Conservation (phyloP, 2,888 invertebrate genomes). For the Xestia xanthographa region DNA sequence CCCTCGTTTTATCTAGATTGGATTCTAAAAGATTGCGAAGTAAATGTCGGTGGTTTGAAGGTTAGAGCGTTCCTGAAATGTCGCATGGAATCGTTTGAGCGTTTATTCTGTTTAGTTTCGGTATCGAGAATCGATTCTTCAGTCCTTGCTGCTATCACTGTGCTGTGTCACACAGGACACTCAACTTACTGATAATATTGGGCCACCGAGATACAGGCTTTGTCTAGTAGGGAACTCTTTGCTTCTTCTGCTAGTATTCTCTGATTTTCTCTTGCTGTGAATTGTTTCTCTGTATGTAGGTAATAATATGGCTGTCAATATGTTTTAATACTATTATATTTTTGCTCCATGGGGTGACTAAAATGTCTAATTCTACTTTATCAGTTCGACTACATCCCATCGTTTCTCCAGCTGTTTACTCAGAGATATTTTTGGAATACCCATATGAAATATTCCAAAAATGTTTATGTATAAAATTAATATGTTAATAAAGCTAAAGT, state of each 20-base stretch:
- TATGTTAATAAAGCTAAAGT: no score
- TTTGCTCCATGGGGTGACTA: not conserved
- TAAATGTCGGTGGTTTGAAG: conserved; percentile 22
- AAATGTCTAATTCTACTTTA: not conserved
- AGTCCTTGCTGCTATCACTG: no score
- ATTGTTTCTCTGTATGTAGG: not conserved
- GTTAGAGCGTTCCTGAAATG: conserved; percentile 17
- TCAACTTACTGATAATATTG: not conserved
- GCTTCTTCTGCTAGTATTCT: not conserved
- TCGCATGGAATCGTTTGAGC: conserved; percentile 5
- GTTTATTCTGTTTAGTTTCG: conserved; percentile 20
- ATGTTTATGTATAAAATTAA: no score
- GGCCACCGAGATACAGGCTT: not conserved
- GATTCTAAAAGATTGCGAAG: conserved; percentile 56
- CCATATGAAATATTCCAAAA: no score
- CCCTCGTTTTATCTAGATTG: conserved; percentile 55
- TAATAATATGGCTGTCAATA: not conserved
- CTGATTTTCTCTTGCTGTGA: not conserved
- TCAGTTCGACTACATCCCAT: not conserved
- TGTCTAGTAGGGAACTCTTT: not conserved
- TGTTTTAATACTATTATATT: not conserved
- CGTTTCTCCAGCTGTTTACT: not conserved
- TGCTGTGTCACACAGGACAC: not conserved
- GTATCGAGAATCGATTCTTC: conserved; percentile 5
- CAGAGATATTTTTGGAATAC: no score